Base-by-base conservation (phyloP, 2,113 vertebrate genomes). In the Mugil cephalus region DNA sequence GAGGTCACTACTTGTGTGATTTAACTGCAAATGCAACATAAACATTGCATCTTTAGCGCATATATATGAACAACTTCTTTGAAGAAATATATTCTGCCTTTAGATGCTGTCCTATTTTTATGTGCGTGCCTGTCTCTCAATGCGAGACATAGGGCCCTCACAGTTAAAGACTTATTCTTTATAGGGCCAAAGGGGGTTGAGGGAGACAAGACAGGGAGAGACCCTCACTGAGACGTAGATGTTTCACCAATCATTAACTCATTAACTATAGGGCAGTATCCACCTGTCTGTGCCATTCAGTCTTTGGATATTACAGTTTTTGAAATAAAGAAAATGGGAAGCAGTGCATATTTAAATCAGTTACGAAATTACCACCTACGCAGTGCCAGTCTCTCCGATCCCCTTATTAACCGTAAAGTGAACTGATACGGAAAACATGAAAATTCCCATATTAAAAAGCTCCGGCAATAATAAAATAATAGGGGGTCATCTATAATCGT, bases 401-500 rank as follows among this genome's bases (percentile, higher is more conserved):
- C 45, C 45, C 43, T 75, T 55, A 85, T 81, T 84, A 88, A 65
- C 67, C 13, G 19, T 75, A 80, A 91, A 88, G 58, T 63, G 46
- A 83, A 83, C 72, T 85, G 87, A 89, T 80, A 85, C 14, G 62
- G 64, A 86, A 88, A 88, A 86, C 83, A 88, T 68, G 77, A 82
- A 79, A 43, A 82, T 58, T 66, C 10, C 55, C 73, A 50, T 74
- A 75, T 80, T 82, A 45, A 76, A 77, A 79, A 77, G 63, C 54
- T 72, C 47, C 52, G 0, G 18, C 69, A 86, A 84, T 79, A 86
- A 85, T 87, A 89, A 76, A 89, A 90, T 79, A 78, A 86, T 82
- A 80, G 63, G 66, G 42, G 86, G 74, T 87, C 85, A 89, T 91
- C 73, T 80, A 87, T 90, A 88, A 89, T 88, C 63, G 43, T 69